Base-by-base conservation (phyloP, 2,797 vertebrate species). In the Meda fulgida region DNA sequence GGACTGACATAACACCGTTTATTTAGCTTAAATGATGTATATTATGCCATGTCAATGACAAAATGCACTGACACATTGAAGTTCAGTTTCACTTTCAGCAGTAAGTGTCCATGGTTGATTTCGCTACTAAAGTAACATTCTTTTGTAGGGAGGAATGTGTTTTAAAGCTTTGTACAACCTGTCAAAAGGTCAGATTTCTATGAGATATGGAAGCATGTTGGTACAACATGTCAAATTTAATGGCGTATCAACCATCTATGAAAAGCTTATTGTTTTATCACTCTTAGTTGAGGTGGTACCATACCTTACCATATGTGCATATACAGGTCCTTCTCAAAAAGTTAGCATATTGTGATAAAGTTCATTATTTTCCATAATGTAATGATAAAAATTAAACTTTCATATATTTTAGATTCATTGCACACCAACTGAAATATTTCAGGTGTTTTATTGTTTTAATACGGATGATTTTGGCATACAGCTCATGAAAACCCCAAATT, bases 71-170 rank as follows among this genome's bases (percentile, higher is more conserved):
- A 60, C 70, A 66, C 1, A 8, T 21, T 38, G 8, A 51, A 53
- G 43, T 53, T 85, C 53, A 80, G n/a, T 66, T 85, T 71, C 26
- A 48, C 55, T 48, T 83, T 63, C 75, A 71, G 63, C 53, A 70
- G 29, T 29, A 78, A 11, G 36, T 58, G 23, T 38, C 53, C 53
- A 63, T 38, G 66, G 51, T 40, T 60, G 21, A 79, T 51, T 67
- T 51, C 3, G 2, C 40, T 51, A 51, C 31, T 83, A 38, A 82
- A 66, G 71, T 83, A 34, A 23, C 81, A 75, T 75, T 75, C 14
- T 83, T 73, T 13, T 36, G 16, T 51, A 13, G 31, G 31, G 34
- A 76, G 46, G 43, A 66, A 66, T 36, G 29, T 38, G 31, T 72
- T 80, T 51, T 71, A 40, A 65, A 38, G 16, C 77, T 23, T 26